These are phyloP conservation scores for Pithys albifrons DNA, from an alignment of 2,113 vertebrate species.

Conservation along the genomic window DNA sequence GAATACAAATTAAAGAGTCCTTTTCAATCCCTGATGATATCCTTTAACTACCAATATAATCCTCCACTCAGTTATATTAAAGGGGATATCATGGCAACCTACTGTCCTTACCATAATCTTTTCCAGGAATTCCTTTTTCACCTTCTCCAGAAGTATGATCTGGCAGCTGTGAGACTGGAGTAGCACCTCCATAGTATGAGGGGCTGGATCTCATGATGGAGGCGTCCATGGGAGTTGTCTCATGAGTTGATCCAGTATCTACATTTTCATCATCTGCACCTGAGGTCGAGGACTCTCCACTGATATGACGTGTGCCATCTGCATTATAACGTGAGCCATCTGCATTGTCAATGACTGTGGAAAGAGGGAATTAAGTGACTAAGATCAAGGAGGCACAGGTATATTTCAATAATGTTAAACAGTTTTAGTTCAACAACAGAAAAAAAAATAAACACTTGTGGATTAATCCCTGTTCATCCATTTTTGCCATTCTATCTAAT, in stretches of 20 bases:
- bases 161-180: background rate
- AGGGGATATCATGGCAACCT: background rate
- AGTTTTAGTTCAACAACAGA: background rate
- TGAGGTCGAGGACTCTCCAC: slow-evolving; percentile 28
- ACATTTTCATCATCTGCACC: slow-evolving; percentile 47
- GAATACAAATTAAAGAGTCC: background rate
- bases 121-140: background rate
- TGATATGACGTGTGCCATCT: slow-evolving; percentile 21
- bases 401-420: background rate
- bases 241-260: slow-evolving; percentile 65
- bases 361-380: background rate
- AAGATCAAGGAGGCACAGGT: background rate
- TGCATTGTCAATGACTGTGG: slow-evolving; percentile 73
- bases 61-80: background rate
- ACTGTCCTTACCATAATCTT: slow-evolving; percentile 56
- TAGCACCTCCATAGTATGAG: background rate
- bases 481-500: background rate
- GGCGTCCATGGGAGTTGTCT: slow-evolving; percentile 54
- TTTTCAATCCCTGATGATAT: background rate
- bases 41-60: background rate
- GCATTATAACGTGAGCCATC: slow-evolving; percentile 69
- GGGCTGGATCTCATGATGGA: slow-evolving; percentile 48
- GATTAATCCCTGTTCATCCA: background rate
- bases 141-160: background rate
- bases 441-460: background rate